Percentiles rank a stretch among this genome's conserved stretches.
phyloP scores from a whole-genome alignment of 2,888 invertebrate species.

The Platypus cylindrus region DNA sequence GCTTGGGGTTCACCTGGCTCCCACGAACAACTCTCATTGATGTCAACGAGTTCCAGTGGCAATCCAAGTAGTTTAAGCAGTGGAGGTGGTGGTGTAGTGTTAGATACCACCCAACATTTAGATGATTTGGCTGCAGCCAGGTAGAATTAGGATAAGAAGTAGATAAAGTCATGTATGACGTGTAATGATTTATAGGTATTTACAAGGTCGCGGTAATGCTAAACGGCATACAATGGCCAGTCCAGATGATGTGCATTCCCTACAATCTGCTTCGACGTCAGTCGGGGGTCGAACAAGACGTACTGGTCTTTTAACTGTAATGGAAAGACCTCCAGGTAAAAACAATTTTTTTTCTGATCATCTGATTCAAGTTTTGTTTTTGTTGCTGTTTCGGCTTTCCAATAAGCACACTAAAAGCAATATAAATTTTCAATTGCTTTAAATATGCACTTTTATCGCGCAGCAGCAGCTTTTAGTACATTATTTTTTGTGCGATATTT shows the following conservation, averaged over 20 bases:
- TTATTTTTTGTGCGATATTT: constrained; percentile 21
- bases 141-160: no score
- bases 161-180: no score
- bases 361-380: constrained; percentile 3
- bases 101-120: constrained; percentile 31
- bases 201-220: constrained; percentile 59
- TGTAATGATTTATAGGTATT: constrained; percentile 47
- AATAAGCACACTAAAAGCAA: background rate
- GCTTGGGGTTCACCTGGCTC: constrained; percentile 38
- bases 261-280: constrained; percentile 26
- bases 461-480: constrained; percentile 5
- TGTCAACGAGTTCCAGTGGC: constrained; percentile 38
- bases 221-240: constrained; percentile 71
- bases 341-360: constrained; percentile 18
- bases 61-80: constrained; percentile 37
- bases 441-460: background rate
- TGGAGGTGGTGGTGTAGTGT: constrained; percentile 36
- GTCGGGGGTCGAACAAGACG: constrained; percentile 52
- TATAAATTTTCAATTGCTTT: constrained; percentile 1
- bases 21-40: constrained; percentile 37
- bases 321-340: constrained; percentile 78
- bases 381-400: constrained; percentile 7
- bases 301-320: constrained; percentile 74
- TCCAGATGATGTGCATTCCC: constrained; percentile 51
- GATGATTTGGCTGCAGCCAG: constrained; percentile 36